Evolutionary conservation across 2,888 invertebrate genomes (phyloP).

Genomic region (Heteromyza rotundicornis): DNA sequence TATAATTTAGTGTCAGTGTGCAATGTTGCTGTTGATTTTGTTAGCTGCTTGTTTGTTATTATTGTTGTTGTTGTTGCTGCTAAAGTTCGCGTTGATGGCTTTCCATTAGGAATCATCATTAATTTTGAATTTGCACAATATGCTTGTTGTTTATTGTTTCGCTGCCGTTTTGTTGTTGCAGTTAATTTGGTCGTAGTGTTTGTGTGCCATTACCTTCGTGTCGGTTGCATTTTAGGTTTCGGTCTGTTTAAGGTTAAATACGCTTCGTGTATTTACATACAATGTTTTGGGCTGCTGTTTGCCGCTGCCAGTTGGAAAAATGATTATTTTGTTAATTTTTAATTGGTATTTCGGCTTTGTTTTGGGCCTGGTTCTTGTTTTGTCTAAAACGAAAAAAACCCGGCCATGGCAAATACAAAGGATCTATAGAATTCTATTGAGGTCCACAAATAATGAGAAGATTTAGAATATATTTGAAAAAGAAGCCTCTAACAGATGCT

Average conservation of each 20-base stretch:
- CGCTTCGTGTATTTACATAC: neutral
- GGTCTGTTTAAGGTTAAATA: neutral
- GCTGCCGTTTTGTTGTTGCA: constrained; percentile 1
- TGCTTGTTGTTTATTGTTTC: neutral
- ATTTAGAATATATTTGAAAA: too few species aligned
- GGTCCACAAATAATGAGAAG: too few species aligned
- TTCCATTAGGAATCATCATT: neutral
- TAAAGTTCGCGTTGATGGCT: neutral
- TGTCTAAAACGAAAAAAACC: too few species aligned
- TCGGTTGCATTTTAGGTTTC: neutral
- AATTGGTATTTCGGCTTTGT: too few species aligned
- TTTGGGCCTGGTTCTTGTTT: too few species aligned
- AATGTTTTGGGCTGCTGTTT: too few species aligned
- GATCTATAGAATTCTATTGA: too few species aligned
- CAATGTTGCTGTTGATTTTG: neutral
- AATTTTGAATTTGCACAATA: constrained; percentile 2
- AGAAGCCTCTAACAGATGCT: too few species aligned
- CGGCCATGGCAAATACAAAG: too few species aligned
- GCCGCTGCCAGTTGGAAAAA: too few species aligned
- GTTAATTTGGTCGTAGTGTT: neutral
- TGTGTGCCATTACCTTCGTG: too few species aligned
- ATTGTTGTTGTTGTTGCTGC: neutral
- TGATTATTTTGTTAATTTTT: too few species aligned
- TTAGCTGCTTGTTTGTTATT: neutral
- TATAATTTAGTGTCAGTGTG: neutral